Evolutionary conservation across 92 coral and sea anemone species (phyloP).

Genomic region (Epizoanthus scotinus): DNA sequence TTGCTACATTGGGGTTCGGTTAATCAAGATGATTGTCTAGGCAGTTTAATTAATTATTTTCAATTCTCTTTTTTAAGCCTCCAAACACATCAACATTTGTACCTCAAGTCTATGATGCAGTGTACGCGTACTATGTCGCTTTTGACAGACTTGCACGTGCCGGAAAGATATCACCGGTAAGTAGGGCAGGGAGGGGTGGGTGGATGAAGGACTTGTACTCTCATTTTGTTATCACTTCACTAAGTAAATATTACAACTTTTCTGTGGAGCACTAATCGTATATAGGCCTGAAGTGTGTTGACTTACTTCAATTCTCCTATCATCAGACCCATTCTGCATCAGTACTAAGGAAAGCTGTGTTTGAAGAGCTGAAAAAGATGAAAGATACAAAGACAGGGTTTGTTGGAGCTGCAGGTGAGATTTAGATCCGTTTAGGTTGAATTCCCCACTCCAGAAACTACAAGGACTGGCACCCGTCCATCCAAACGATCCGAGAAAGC

Average conservation of each 20-base stretch:
- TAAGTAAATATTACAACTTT: neutral
- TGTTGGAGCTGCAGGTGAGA: conserved; percentile 86
- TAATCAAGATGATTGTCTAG: no score
- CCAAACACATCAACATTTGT: conserved; percentile 81
- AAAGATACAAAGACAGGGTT: conserved; percentile 69
- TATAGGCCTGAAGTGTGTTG: no score
- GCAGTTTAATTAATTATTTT: no score
- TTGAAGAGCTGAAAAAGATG: conserved; percentile 78
- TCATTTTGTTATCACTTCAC: neutral
- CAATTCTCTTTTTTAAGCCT: conserved; percentile 45
- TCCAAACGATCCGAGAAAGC: no score
- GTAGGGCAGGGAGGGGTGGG: neutral
- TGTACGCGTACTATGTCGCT: conserved; percentile 86
- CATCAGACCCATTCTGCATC: conserved; percentile 75
- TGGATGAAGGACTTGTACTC: neutral
- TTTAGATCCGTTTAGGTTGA: neutral
- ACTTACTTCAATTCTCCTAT: neutral
- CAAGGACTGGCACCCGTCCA: no score
- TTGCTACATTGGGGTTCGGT: no score
- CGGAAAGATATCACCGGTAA: conserved; percentile 85
- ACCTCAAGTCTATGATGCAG: conserved; percentile 97
- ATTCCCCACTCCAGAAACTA: no score
- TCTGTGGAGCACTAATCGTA: neutral
- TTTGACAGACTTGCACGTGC: conserved; percentile 85
- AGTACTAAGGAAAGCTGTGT: conserved; percentile 79